phyloP scores from a whole-genome alignment of 2,797 vertebrate species.

The Anguilla megastoma region DNA sequence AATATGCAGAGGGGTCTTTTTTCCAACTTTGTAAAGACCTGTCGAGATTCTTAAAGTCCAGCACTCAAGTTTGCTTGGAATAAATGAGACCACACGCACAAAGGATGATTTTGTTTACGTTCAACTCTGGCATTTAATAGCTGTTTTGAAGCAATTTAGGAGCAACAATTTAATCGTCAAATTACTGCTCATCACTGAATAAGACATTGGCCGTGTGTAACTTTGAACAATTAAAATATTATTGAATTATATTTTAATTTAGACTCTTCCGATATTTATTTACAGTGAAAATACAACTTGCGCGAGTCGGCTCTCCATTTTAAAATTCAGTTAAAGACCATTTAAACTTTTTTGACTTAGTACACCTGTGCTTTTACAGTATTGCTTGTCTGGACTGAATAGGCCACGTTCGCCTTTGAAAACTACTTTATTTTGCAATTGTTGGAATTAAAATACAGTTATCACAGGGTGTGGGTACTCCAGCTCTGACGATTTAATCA shows the following conservation, averaged over 20 bases:
- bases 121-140: not conserved
- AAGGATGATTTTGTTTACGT: conserved; percentile 16
- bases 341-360: not conserved
- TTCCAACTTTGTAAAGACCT: conserved; percentile 62
- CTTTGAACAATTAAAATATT: conserved; percentile 11
- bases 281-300: not conserved
- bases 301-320: not conserved
- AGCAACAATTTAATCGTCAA: not conserved
- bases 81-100: conserved; percentile 12
- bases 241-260: too few relatives aligned
- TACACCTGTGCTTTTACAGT: not conserved
- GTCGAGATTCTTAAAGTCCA: conserved; percentile 62
- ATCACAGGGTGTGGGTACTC: not conserved
- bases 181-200: not conserved
- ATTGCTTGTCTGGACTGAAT: not conserved
- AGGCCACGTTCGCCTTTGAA: not conserved
- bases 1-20: conserved; percentile 74
- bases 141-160: conserved; percentile 13
- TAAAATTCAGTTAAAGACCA: not conserved
- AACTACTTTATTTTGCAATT: not conserved
- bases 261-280: too few relatives aligned
- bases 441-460: not conserved
- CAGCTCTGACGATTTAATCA: not conserved
- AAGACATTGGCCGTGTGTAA: not conserved
- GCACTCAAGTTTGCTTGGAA: conserved; percentile 27